Evolutionary conservation across 2,797 vertebrate genomes (phyloP).

Genomic region (Loris lydekkerianus): DNA sequence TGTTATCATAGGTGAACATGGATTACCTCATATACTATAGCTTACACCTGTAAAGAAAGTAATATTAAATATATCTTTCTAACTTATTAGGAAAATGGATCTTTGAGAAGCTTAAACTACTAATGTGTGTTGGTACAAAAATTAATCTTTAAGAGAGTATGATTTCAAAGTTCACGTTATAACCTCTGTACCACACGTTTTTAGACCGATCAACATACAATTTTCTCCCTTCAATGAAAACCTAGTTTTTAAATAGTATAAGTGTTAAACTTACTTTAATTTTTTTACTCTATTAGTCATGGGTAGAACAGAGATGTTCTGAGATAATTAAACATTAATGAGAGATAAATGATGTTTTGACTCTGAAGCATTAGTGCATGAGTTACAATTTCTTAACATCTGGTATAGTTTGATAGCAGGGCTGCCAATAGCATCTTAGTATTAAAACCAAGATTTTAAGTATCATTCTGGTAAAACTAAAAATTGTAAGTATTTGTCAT

Average conservation of each 20-base stretch:
- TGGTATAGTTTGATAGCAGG: neutral
- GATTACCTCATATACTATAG: neutral
- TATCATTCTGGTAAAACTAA: neutral
- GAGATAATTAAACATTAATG: slow-evolving; percentile 38
- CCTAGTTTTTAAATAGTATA: slow-evolving; percentile 3
- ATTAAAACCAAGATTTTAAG: slow-evolving; percentile 31
- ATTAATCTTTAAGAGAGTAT: neutral
- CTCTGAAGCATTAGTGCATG: neutral
- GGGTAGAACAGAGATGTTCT: neutral
- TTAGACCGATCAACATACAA: neutral
- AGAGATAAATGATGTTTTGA: neutral
- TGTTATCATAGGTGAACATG: neutral
- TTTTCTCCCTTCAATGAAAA: slow-evolving; percentile 44
- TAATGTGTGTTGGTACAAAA: neutral
- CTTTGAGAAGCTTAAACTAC: neutral
- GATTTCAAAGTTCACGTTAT: neutral
- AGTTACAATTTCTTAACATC: neutral
- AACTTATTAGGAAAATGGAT: neutral
- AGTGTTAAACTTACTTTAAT: slow-evolving; percentile 6
- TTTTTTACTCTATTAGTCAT: neutral
- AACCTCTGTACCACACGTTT: neutral
- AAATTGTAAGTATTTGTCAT: slow-evolving; percentile 5
- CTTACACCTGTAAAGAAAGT: neutral
- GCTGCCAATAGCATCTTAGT: neutral
- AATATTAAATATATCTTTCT: neutral